phyloP scores from a whole-genome alignment of 2,888 invertebrate genomes.

The Listrodromus nycthemerus region DNA sequence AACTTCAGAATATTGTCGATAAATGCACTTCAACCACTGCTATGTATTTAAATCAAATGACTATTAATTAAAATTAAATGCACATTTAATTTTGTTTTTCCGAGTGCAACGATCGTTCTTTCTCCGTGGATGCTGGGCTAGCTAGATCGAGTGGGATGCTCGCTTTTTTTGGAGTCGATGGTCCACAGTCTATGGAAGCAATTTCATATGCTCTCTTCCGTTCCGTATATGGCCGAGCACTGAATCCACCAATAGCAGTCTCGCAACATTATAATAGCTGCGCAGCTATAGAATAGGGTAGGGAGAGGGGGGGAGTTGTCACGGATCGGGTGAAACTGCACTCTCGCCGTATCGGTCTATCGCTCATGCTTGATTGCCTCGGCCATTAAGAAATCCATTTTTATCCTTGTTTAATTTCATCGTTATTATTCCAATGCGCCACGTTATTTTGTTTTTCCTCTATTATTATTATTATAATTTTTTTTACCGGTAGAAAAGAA shows the following conservation, averaged over 20 bases:
- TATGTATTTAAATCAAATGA: too few relatives aligned
- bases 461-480: constrained; percentile 7
- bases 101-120: background rate
- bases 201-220: background rate
- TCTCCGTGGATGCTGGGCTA: background rate
- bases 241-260: background rate
- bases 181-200: background rate
- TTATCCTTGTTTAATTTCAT: background rate
- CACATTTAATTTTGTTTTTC: too few relatives aligned
- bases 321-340: constrained; percentile 25
- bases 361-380: constrained; percentile 38
- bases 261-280: background rate
- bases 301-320: background rate
- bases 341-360: constrained; percentile 45
- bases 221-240: background rate
- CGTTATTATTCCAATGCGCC: constrained; percentile 24
- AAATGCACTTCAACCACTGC: too few relatives aligned
- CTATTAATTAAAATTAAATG: too few relatives aligned
- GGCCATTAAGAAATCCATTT: constrained; percentile 33
- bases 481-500: background rate
- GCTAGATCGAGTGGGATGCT: background rate
- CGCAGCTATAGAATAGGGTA: background rate
- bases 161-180: constrained; percentile 3
- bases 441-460: background rate
- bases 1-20: too few relatives aligned